These are phyloP conservation scores for Agrypnus murinus DNA, from an alignment of 2,888 invertebrate genomes.

Conservation along the genomic window DNA sequence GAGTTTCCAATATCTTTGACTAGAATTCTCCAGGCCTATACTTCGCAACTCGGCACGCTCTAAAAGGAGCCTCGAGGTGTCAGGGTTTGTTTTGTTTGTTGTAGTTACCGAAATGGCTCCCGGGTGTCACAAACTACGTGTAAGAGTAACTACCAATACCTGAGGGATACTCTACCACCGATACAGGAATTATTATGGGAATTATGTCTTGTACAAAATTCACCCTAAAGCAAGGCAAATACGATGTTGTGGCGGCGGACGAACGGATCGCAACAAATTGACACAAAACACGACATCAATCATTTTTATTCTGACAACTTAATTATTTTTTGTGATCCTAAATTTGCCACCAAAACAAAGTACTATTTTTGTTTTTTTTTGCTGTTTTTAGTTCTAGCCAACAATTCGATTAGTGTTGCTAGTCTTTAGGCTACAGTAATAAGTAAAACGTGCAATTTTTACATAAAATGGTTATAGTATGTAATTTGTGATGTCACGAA, in stretches of 20 bases:
- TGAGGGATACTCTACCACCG: conserved; percentile 19
- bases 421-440: too few species aligned
- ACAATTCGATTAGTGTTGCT: too few species aligned
- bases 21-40: conserved; percentile 18
- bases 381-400: too few species aligned
- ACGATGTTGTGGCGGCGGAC: conserved; percentile 1
- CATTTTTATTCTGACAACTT: conserved; percentile 30
- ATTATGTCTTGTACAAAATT: conserved; percentile 31
- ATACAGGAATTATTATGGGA: conserved; percentile 22
- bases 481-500: too few species aligned
- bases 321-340: conserved; percentile 25
- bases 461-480: too few species aligned
- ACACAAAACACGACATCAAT: conserved; percentile 28
- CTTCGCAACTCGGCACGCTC: conserved; percentile 11
- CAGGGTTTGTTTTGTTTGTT: conserved; percentile 28
- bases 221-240: conserved; percentile 28
- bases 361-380: background rate
- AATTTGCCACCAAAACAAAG: background rate
- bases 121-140: conserved; percentile 33
- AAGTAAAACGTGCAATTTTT: too few species aligned
- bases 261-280: conserved; percentile 26
- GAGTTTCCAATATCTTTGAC: conserved; percentile 13
- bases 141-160: conserved; percentile 37
- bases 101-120: conserved; percentile 38
- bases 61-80: conserved; percentile 26